Percentiles rank a stretch among this genome's conserved stretches.
phyloP scores from a whole-genome alignment of 2,113 vertebrate genomes.

The Hippolais icterina region DNA sequence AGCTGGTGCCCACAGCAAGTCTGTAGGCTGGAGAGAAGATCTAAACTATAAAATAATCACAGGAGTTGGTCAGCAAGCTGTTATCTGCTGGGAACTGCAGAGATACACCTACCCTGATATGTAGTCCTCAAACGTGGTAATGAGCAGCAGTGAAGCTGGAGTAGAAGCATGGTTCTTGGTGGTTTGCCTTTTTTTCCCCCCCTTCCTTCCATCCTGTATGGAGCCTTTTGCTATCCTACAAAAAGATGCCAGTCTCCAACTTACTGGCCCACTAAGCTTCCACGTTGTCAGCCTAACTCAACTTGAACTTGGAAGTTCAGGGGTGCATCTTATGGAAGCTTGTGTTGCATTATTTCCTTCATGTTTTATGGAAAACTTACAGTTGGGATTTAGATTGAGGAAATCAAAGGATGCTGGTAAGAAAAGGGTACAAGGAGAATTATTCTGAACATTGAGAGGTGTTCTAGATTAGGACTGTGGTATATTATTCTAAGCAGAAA shows the following conservation, averaged over 20 bases:
- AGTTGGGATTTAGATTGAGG: not conserved
- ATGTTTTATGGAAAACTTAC: not conserved
- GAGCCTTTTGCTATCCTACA: not conserved
- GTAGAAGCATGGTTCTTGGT: not conserved
- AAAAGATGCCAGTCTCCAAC: not conserved
- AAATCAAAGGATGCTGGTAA: not conserved
- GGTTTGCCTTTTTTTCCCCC: rapidly evolving
- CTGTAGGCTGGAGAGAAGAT: not conserved
- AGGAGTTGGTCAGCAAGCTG: not conserved
- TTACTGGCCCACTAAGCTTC: not conserved
- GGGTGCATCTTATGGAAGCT: not conserved
- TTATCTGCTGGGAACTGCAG: not conserved
- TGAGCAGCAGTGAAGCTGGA: not conserved
- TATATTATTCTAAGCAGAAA: not conserved
- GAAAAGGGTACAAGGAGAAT: not conserved
- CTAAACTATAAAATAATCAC: not conserved
- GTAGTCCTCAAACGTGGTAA: not conserved
- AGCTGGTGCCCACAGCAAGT: not conserved
- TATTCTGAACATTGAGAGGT: not conserved
- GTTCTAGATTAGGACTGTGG: not conserved
- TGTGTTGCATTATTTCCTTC: not conserved
- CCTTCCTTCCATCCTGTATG: not conserved
- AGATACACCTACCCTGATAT: rapidly evolving
- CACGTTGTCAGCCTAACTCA: not conserved
- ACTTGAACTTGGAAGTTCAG: not conserved